phyloP scores from a whole-genome alignment of 2,888 invertebrate species.

The Erebia palarica region DNA sequence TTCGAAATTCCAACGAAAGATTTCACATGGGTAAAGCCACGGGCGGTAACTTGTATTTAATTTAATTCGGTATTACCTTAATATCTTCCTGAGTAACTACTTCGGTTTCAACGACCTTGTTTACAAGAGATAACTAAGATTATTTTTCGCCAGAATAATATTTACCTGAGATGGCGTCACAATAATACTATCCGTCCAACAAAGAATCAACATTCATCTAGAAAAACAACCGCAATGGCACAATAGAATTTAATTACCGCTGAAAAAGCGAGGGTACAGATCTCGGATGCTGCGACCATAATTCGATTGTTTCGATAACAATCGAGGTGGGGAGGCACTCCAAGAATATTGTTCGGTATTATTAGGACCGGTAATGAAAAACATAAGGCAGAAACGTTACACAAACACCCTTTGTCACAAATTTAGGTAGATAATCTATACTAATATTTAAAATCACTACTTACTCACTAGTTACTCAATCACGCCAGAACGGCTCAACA shows the following conservation, averaged over 20 bases:
- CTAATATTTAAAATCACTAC: no score
- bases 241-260: slow-evolving; percentile 19
- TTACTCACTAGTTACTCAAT: no score
- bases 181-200: neutral
- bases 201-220: slow-evolving; percentile 2
- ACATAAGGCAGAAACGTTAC: neutral
- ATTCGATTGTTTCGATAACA: slow-evolving; percentile 21
- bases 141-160: slow-evolving; percentile 1
- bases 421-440: slow-evolving; percentile 38
- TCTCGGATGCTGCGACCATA: slow-evolving; percentile 12
- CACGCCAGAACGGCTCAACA: no score
- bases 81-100: no score
- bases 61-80: no score
- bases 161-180: neutral
- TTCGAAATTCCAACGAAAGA: no score
- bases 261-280: slow-evolving; percentile 4
- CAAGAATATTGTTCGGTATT: slow-evolving; percentile 12
- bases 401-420: slow-evolving; percentile 39
- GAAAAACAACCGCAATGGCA: slow-evolving; percentile 4
- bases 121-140: neutral
- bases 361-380: slow-evolving; percentile 18
- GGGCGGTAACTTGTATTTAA: no score
- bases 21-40: no score
- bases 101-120: neutral
- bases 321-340: slow-evolving; percentile 8